These are phyloP conservation scores for Microctenopoma stevenorrisi DNA, from an alignment of 2,797 vertebrate genomes.

Conservation along the genomic window DNA sequence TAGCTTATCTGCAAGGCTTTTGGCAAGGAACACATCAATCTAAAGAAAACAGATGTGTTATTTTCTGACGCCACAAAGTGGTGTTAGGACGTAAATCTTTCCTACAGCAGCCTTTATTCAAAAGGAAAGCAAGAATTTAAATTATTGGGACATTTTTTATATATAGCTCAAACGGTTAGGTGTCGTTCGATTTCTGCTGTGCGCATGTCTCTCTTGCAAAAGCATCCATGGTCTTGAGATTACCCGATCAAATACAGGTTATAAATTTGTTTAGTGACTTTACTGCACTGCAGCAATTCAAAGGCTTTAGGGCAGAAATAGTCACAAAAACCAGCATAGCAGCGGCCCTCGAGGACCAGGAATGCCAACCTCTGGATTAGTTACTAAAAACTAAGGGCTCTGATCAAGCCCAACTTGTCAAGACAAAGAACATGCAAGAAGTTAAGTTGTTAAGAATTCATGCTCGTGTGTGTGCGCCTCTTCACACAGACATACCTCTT, in stretches of 20 bases:
- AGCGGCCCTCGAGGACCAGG: too few species aligned
- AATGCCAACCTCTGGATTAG: too few species aligned
- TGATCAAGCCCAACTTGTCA: too few species aligned
- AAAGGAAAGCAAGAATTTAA: background rate
- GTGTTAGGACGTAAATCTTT: background rate
- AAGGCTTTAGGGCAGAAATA: too few species aligned
- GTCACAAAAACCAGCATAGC: too few species aligned
- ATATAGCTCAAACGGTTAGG: background rate
- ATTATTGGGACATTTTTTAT: background rate
- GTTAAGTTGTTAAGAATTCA: too few species aligned
- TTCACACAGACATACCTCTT: constrained; percentile 86
- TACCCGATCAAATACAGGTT: background rate
- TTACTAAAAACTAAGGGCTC: too few species aligned
- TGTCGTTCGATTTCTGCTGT: background rate
- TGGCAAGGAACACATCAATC: constrained; percentile 97
- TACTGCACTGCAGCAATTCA: too few species aligned
- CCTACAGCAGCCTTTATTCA: background rate
- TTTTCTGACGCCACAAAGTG: background rate
- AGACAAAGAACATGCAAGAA: too few species aligned
- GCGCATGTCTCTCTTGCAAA: background rate
- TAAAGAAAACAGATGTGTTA: constrained; percentile 59
- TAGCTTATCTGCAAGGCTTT: constrained; percentile 95
- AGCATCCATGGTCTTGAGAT: background rate
- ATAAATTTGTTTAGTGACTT: background rate
- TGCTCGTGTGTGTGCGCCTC: too few species aligned